Conservation (phyloP, 2,888 invertebrate species). For the Cheilosia urbana region DNA sequence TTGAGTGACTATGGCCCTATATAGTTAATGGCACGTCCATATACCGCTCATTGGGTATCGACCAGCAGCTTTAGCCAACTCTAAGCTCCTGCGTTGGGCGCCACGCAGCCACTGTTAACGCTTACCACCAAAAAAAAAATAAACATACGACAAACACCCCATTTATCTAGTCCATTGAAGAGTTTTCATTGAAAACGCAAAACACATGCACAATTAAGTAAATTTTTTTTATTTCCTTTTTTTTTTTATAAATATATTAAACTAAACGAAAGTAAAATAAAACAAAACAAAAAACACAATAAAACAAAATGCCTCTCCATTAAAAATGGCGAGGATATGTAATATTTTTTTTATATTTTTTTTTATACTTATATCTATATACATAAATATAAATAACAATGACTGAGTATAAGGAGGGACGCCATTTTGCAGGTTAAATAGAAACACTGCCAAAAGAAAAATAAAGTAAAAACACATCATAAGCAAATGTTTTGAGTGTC, state of each 20-base stretch:
- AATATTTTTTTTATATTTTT: constrained; percentile 67
- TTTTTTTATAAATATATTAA: constrained; percentile 32
- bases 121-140: constrained; percentile 69
- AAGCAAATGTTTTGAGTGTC: constrained; percentile 58
- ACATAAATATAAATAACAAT: constrained; percentile 66
- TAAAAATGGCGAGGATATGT: constrained; percentile 65
- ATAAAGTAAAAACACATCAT: constrained; percentile 38
- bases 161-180: constrained; percentile 74
- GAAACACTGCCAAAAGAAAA: constrained; percentile 61
- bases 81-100: constrained; percentile 78
- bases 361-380: constrained; percentile 29
- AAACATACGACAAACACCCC: constrained; percentile 55
- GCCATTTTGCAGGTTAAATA: constrained; percentile 69
- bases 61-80: constrained; percentile 84
- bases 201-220: constrained; percentile 73
- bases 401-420: constrained; percentile 72
- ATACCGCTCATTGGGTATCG: constrained; percentile 84
- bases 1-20: constrained; percentile 84
- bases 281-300: constrained; percentile 30
- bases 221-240: constrained; percentile 54
- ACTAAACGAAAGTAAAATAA: constrained; percentile 51
- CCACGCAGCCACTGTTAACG: constrained; percentile 67
- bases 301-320: constrained; percentile 63
- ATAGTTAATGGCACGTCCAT: constrained; percentile 85
- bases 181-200: constrained; percentile 68